Conservation (phyloP, 2,113 vertebrate species). For the Micromys minutus region DNA sequence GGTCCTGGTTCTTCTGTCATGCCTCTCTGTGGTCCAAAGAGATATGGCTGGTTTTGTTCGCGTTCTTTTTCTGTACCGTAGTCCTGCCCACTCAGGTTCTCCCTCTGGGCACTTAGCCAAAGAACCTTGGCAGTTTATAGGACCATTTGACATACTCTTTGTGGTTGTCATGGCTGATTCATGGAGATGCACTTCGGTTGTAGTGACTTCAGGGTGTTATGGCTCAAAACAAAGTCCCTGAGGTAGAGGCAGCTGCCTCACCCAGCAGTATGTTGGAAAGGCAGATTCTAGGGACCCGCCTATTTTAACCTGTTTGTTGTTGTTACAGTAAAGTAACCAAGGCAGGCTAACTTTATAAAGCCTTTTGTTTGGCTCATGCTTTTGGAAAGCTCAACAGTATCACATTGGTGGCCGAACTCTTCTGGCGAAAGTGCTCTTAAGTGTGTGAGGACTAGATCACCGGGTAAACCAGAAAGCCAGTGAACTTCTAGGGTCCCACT, state of each 20-base stretch:
- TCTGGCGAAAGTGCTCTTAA: background rate
- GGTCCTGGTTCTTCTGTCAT: background rate
- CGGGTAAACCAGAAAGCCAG: background rate
- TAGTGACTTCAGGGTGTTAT: background rate
- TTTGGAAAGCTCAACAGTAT: background rate
- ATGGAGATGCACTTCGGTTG: background rate
- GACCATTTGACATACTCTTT: slow-evolving; percentile 1
- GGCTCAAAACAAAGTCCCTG: background rate
- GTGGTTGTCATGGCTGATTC: background rate
- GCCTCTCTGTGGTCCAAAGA: background rate
- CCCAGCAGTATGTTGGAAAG: background rate
- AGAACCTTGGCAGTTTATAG: slow-evolving; percentile 2
- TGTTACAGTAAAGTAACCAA: background rate
- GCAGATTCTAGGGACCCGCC: background rate
- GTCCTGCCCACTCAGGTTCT: background rate
- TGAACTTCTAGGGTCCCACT: background rate
- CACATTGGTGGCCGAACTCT: background rate
- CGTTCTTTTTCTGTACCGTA: background rate
- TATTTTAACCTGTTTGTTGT: background rate
- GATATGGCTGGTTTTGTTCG: background rate
- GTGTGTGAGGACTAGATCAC: background rate
- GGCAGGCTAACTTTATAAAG: background rate
- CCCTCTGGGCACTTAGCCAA: background rate
- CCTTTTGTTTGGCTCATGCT: background rate
- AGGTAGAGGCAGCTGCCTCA: background rate